Evolutionary conservation across 2,888 invertebrate genomes (phyloP).

Genomic region (Mythimna ferrago): DNA sequence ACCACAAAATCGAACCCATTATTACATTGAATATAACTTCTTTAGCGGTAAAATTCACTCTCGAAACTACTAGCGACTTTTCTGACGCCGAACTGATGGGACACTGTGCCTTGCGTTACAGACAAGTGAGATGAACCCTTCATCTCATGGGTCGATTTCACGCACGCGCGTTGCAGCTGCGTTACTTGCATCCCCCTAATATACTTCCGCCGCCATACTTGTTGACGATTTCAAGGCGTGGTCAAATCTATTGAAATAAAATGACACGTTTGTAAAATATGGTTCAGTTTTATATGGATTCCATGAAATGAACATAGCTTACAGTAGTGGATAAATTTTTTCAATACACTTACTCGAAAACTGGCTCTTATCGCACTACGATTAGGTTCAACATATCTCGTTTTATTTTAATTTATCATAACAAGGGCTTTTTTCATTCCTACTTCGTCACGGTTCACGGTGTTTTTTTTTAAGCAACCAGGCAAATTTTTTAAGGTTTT

Average conservation of each 20-base stretch:
- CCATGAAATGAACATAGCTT: neutral
- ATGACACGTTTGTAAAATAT: neutral
- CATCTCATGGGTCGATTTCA: constrained; percentile 20
- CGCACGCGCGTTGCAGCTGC: constrained; percentile 34
- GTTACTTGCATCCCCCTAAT: neutral
- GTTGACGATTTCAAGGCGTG: constrained; percentile 11
- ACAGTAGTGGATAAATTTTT: neutral
- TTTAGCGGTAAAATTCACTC: neutral
- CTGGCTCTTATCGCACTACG: too few species aligned
- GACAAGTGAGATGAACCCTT: neutral
- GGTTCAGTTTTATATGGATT: constrained; percentile 4
- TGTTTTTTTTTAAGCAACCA: too few species aligned
- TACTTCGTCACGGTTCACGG: too few species aligned
- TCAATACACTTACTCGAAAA: too few species aligned
- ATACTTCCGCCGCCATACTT: neutral
- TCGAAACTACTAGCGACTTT: neutral
- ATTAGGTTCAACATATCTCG: too few species aligned
- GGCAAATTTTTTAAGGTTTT: too few species aligned
- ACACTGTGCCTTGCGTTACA: neutral
- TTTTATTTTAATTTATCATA: too few species aligned
- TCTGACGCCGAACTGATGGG: neutral
- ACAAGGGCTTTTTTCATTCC: too few species aligned
- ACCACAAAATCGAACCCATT: constrained; percentile 14
- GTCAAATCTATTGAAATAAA: neutral
- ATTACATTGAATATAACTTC: constrained; percentile 2